Conservation (phyloP, 2,888 invertebrate genomes). For the Eupithecia tripunctaria region DNA sequence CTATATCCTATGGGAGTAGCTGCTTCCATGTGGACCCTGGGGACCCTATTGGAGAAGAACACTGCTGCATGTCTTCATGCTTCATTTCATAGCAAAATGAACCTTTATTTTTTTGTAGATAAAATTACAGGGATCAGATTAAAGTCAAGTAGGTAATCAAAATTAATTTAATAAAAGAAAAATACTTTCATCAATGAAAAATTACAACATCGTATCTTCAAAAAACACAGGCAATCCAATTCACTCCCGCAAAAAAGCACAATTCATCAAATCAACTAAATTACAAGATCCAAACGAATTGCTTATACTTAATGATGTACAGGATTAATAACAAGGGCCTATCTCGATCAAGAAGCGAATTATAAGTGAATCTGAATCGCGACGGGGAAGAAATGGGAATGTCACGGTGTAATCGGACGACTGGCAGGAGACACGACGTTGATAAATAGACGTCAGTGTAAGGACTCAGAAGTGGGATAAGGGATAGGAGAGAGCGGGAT, state of each 20-base stretch:
- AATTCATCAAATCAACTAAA: constrained; percentile 28
- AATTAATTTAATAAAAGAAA: neutral
- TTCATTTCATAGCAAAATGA: neutral
- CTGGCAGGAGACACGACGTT: constrained; percentile 70
- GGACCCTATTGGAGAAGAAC: no score
- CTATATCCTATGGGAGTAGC: neutral
- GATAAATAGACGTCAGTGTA: constrained; percentile 72
- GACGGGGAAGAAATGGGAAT: constrained; percentile 72
- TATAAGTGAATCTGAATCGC: constrained; percentile 71
- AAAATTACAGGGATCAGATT: no score
- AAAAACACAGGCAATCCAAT: constrained; percentile 12
- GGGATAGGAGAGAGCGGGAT: constrained; percentile 28
- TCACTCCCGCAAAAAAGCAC: constrained; percentile 12
- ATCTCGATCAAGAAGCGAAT: constrained; percentile 75
- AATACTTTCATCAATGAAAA: neutral
- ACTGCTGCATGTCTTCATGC: neutral
- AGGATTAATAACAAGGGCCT: constrained; percentile 68
- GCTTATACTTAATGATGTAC: constrained; percentile 73
- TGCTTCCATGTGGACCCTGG: neutral
- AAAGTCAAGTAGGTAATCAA: no score
- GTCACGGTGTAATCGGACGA: constrained; percentile 80
- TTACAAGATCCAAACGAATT: constrained; percentile 41
- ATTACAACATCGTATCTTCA: neutral
- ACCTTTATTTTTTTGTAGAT: no score
- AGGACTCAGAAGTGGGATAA: constrained; percentile 37